Percentiles rank a stretch among this genome's conserved stretches.
Conservation (phyloP, 2,797 vertebrate species). For the Sebastes wilsoni region DNA sequence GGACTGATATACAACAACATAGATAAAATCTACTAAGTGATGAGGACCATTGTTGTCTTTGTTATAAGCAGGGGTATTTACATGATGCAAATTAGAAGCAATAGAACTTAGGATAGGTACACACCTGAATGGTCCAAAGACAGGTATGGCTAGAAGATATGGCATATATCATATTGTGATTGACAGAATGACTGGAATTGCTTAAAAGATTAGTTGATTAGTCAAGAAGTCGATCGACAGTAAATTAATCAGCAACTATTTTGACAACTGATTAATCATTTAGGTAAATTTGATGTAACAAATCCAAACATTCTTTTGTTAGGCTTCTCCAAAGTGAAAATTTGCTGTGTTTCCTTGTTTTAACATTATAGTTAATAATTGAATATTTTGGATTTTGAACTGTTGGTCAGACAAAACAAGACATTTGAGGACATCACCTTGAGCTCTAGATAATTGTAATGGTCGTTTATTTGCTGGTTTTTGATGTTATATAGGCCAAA, state of each 20-base stretch:
- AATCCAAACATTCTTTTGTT: background rate
- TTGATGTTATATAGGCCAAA: background rate
- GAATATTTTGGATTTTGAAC: background rate
- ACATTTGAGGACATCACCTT: background rate
- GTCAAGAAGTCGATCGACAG: background rate
- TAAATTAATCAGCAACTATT: background rate
- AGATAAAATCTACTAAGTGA: background rate
- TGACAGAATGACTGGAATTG: background rate
- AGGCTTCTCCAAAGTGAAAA: background rate
- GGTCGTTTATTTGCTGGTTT: background rate
- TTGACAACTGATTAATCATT: background rate
- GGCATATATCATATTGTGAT: conserved; percentile 3
- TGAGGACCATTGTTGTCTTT: background rate
- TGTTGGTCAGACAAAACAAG: background rate
- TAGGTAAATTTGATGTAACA: background rate
- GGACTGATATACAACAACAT: background rate
- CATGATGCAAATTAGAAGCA: background rate
- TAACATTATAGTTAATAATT: background rate
- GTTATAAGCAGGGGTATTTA: background rate
- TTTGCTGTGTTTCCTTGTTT: background rate
- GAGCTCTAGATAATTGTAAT: too few relatives aligned
- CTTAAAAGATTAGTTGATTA: background rate
- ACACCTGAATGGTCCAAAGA: conserved; percentile 1
- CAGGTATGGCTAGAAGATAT: background rate
- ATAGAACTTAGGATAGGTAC: background rate